Conservation (phyloP, 2,888 invertebrate genomes). For the Sphaeridia pumilis region DNA sequence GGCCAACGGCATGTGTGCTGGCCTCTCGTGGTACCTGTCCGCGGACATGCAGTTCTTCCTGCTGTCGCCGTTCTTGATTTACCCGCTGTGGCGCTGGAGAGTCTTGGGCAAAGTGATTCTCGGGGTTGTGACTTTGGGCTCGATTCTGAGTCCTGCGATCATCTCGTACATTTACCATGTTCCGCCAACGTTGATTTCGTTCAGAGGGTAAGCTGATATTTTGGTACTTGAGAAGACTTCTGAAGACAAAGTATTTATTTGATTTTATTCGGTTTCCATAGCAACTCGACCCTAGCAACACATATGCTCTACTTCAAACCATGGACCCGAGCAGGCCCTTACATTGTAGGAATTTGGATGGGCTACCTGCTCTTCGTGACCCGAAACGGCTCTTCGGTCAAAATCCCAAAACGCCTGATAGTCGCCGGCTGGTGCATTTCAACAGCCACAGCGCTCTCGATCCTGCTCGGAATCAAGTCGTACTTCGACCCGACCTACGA, state of each 20-base stretch:
- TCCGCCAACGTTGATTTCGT: slow-evolving; percentile 4
- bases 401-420: slow-evolving; percentile 3
- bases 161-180: slow-evolving; percentile 8
- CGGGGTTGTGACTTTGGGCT: slow-evolving; percentile 1
- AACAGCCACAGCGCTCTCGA: slow-evolving; percentile 1
- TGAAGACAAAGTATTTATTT: background rate
- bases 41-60: slow-evolving; percentile 25
- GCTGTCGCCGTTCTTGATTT: slow-evolving; percentile 22
- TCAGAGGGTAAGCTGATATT: slow-evolving; percentile 11
- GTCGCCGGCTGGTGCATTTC: slow-evolving; percentile 3
- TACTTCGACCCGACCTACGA: background rate
- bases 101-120: slow-evolving; percentile 14
- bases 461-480: background rate
- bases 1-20: too few relatives aligned
- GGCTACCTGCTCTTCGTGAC: slow-evolving; percentile 28
- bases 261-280: background rate
- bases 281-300: background rate
- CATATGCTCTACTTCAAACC: slow-evolving; percentile 31
- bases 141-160: slow-evolving; percentile 5
- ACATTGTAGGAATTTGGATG: slow-evolving; percentile 35
- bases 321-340: slow-evolving; percentile 32
- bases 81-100: slow-evolving; percentile 20
- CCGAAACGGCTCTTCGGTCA: background rate
- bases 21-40: slow-evolving; percentile 19
- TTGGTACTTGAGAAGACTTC: background rate